Evolutionary conservation across 2,797 vertebrate genomes (phyloP).

Genomic region (Capromys pilorides): DNA sequence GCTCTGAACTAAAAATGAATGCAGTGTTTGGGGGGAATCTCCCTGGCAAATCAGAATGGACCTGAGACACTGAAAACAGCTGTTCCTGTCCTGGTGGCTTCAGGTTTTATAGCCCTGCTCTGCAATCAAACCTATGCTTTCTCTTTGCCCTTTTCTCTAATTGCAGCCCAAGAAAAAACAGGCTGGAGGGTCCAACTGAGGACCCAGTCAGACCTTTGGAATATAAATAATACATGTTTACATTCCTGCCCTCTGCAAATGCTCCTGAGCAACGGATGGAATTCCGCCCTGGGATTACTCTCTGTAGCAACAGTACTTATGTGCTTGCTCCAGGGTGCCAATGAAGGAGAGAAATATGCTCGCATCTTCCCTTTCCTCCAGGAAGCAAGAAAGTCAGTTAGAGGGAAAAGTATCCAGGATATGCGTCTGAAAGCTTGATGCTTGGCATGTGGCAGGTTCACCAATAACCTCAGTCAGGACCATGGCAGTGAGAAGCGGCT

Average conservation of each 20-base stretch:
- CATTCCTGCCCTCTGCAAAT: neutral
- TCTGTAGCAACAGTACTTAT: neutral
- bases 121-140: neutral
- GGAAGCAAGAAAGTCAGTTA: neutral
- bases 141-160: neutral
- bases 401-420: neutral
- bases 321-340: neutral
- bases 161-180: neutral
- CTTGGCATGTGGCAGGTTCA: neutral
- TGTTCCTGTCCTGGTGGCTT: neutral
- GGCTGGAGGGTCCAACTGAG: conserved; percentile 30
- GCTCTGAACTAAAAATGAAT: neutral
- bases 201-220: neutral
- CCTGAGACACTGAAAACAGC: neutral
- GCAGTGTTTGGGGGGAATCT: neutral
- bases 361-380: conserved; percentile 1
- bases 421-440: neutral
- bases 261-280: neutral
- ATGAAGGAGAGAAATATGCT: neutral
- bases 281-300: neutral
- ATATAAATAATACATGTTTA: neutral
- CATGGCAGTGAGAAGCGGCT: neutral
- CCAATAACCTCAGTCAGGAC: neutral
- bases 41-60: neutral
- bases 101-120: neutral